Conservation (phyloP, 2,888 invertebrate genomes). For the Molorchus minor region DNA sequence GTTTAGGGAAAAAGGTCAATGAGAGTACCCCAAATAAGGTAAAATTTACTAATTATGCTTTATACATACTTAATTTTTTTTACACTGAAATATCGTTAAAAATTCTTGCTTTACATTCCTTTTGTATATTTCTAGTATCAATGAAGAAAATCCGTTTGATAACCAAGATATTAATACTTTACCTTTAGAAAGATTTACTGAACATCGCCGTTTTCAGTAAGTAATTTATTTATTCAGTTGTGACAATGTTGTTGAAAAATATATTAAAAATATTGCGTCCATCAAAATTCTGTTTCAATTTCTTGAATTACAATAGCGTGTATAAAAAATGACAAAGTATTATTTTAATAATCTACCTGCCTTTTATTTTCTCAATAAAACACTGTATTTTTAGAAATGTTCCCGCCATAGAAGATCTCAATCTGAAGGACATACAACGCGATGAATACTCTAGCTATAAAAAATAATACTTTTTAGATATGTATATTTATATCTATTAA, state of each 20-base stretch:
- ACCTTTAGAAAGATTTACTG: slow-evolving; percentile 10
- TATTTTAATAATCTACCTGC: neutral
- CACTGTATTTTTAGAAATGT: slow-evolving; percentile 12
- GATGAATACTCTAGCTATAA: slow-evolving; percentile 17
- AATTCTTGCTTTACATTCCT: neutral
- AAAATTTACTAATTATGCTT: neutral
- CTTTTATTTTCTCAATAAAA: neutral
- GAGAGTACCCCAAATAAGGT: slow-evolving; percentile 18
- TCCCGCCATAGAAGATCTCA: slow-evolving; percentile 11
- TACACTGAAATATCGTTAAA: neutral
- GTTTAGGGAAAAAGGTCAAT: slow-evolving; percentile 43
- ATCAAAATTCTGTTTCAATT: too few relatives aligned
- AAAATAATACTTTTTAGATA: slow-evolving; percentile 16
- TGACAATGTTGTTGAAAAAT: too few relatives aligned
- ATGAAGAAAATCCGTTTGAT: slow-evolving; percentile 14
- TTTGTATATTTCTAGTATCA: slow-evolving; percentile 12
- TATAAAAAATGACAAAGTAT: too few relatives aligned
- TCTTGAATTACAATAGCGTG: too few relatives aligned
- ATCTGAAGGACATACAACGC: slow-evolving; percentile 7
- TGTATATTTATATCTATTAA: too few relatives aligned
- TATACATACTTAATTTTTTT: slow-evolving; percentile 1
- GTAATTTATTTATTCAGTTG: too few relatives aligned
- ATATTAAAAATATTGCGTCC: too few relatives aligned
- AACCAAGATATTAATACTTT: slow-evolving; percentile 12
- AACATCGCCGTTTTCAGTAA: slow-evolving; percentile 19